Evolutionary conservation across 2,797 vertebrate species (phyloP).

Genomic region (Pipistrellus pipistrellus): DNA sequence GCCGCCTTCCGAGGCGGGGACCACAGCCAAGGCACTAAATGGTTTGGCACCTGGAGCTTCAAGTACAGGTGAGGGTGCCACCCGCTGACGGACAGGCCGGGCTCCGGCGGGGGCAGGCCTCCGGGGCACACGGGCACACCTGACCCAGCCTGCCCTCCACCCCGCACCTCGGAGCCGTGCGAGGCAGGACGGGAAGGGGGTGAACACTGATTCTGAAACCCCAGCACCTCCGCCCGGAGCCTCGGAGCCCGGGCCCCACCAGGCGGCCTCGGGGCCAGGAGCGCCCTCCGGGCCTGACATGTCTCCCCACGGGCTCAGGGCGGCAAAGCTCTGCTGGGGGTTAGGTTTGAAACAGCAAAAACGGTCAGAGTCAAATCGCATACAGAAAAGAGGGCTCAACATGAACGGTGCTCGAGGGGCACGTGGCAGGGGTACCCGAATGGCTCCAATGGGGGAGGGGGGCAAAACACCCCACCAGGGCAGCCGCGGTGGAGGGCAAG

Average conservation of each 20-base stretch:
- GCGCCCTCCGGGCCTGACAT: background rate
- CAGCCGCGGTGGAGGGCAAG: background rate
- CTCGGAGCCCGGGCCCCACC: background rate
- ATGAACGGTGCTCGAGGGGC: background rate
- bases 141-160: background rate
- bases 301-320: background rate
- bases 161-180: background rate
- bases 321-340: background rate
- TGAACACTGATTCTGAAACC: background rate
- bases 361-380: background rate
- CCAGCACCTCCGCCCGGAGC: background rate
- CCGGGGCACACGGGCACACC: background rate
- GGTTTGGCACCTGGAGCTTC: slow-evolving; percentile 84
- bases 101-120: background rate
- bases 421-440: background rate
- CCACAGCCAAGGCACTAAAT: slow-evolving; percentile 82
- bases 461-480: accelerated
- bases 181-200: background rate
- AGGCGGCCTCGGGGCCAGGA: accelerated
- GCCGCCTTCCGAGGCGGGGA: slow-evolving; percentile 68
- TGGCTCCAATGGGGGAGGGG: accelerated
- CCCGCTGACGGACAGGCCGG: background rate
- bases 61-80: slow-evolving; percentile 63
- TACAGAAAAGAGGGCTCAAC: background rate
- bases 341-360: background rate